A percentile compares a stretch with the other conserved stretches of the same genome.
These are phyloP conservation scores for Nymphalis c-album DNA, from an alignment of 2,888 invertebrate genomes.

Conservation along the genomic window DNA sequence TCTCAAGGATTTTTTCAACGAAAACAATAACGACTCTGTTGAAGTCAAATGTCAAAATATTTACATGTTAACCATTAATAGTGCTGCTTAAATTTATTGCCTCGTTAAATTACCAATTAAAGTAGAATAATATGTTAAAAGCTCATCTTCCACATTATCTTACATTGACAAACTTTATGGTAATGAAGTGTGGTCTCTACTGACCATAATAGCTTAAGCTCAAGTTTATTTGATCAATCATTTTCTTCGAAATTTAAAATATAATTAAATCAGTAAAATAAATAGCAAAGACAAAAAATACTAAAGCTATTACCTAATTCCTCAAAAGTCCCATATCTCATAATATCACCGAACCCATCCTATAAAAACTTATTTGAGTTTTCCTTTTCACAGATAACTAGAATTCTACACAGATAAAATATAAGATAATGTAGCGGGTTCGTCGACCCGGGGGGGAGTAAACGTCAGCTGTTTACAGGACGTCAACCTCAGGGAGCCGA, in stretches of 20 bases:
- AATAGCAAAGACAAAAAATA: too few relatives aligned
- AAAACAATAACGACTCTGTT: not conserved
- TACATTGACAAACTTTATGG: not conserved
- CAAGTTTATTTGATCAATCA: too few relatives aligned
- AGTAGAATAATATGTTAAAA: constrained; percentile 2
- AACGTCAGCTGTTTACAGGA: constrained; percentile 70
- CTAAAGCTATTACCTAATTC: not conserved
- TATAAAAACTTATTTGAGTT: constrained; percentile 19
- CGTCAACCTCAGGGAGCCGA: constrained; percentile 53
- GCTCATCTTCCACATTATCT: not conserved
- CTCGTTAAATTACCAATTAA: not conserved
- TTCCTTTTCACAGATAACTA: constrained; percentile 26
- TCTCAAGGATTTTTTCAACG: not conserved
- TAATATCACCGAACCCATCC: not conserved
- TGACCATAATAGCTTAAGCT: not conserved
- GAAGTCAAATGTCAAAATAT: not conserved
- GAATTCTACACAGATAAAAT: constrained; percentile 26
- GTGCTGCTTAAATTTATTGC: not conserved
- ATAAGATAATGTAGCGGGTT: constrained; percentile 46
- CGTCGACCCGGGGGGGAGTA: constrained; percentile 56
- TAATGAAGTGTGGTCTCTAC: not conserved
- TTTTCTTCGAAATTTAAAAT: too few relatives aligned
- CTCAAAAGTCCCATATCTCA: not conserved
- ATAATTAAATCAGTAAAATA: too few relatives aligned
- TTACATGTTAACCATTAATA: not conserved